Evolutionary conservation across 2,113 vertebrate species (phyloP).

Genomic region (Dolichotis patagonum): DNA sequence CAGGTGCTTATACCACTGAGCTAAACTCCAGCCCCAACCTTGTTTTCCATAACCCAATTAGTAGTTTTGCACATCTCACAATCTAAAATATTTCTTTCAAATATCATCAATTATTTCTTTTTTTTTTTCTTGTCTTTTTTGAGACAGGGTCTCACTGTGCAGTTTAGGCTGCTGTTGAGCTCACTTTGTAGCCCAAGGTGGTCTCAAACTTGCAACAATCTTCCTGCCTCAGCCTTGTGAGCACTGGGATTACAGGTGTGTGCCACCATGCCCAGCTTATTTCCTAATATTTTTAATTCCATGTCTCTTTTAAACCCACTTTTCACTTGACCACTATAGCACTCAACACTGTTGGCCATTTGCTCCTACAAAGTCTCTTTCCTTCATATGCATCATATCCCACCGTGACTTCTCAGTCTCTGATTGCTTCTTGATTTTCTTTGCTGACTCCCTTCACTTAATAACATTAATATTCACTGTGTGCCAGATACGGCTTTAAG

Average conservation of each 20-base stretch:
- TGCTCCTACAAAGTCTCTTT: background rate
- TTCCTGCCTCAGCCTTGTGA: too few relatives aligned
- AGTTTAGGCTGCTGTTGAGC: too few relatives aligned
- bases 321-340: background rate
- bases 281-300: conserved; percentile 32
- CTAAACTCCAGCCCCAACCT: too few relatives aligned
- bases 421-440: background rate
- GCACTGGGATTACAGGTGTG: too few relatives aligned
- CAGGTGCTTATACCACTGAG: too few relatives aligned
- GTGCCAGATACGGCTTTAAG: background rate
- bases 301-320: background rate
- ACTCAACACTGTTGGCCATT: background rate
- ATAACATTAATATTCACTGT: background rate
- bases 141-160: too few relatives aligned
- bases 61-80: background rate
- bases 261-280: background rate
- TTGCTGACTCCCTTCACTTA: background rate
- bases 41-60: background rate
- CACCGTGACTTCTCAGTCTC: background rate
- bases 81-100: background rate
- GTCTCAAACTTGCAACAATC: too few relatives aligned
- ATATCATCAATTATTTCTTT: conserved; percentile 11
- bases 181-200: too few relatives aligned
- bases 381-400: background rate
- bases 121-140: background rate